Base-by-base conservation (phyloP, 2,888 invertebrate species). In the Pedicia rivosa region DNA sequence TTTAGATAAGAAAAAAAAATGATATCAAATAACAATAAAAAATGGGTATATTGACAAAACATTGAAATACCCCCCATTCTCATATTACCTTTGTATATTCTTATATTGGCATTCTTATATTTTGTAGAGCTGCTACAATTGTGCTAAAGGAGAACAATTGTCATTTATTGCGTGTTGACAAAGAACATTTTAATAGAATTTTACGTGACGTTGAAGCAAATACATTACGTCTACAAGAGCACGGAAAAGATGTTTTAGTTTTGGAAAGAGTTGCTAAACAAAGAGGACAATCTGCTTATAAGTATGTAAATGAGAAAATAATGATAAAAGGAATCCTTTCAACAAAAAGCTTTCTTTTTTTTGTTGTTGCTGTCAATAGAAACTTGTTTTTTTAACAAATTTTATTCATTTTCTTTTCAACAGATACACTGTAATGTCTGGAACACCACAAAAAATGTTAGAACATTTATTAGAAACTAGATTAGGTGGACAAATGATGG, bases 361-460 rank as follows among this genome's bases (percentile, higher is more conserved):
- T n/a, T n/a, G n/a, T n/a, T n/a, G n/a, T n/a, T n/a, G n/a, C n/a
- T n/a, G n/a, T n/a, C n/a, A n/a, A n/a, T n/a, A n/a, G n/a, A n/a
- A n/a, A n/a, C n/a, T n/a, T n/a, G n/a, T n/a, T n/a, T n/a, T n/a
- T n/a, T n/a, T n/a, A n/a, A n/a, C n/a, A n/a, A n/a, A n/a, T n/a
- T n/a, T 55, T 40, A 4, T 28, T 35, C 41, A 35, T 33, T 37
- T 32, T 19, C 12, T 35, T 35, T n/a, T n/a, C n/a, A n/a, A n/a
- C 53, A 79, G 79, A 59, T 86, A 86, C 56, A 82, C 80, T 49
- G 82, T 86, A 47, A 82, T 86, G 79, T 80, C 84, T 42, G 86
- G 84, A 37, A 80, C 81, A 40, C 78, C 84, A 29, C 77, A 79
- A 54, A 86, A 87, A 61, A 84, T 86, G 75, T 57, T 87, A 48